Percentiles rank a stretch among this genome's conserved stretches.
phyloP scores from a whole-genome alignment of 37 sponge, comb jelly and placozoan species.

The Spongilla lacustris region DNA sequence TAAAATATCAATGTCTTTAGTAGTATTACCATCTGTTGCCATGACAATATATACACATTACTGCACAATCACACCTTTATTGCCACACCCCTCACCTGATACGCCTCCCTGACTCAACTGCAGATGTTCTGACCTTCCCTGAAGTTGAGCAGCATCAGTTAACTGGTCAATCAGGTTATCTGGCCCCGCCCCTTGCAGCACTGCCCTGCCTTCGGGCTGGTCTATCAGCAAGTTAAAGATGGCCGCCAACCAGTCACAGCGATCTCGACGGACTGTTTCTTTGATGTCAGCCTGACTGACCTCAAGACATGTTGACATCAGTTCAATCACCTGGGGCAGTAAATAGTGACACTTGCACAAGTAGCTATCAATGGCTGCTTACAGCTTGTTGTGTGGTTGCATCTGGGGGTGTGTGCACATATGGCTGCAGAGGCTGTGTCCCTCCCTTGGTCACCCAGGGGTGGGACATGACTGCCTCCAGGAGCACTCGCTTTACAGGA shows the following conservation, averaged over 20 bases:
- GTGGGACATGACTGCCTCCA: slow-evolving; percentile 87
- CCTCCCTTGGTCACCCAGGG: slow-evolving; percentile 97
- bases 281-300: slow-evolving; percentile 77
- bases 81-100: neutral
- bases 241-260: slow-evolving; percentile 97
- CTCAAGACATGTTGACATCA: slow-evolving; percentile 76
- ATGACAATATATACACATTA: neutral
- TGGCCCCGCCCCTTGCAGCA: slow-evolving; percentile 49
- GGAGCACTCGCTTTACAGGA: slow-evolving; percentile 48
- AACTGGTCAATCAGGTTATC: slow-evolving; percentile 47
- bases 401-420: slow-evolving; percentile 66
- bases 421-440: slow-evolving; percentile 77
- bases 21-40: neutral
- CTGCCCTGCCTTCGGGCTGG: slow-evolving; percentile 83
- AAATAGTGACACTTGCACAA: no score
- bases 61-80: neutral
- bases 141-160: slow-evolving; percentile 43
- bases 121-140: slow-evolving; percentile 41
- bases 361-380: slow-evolving; percentile 35
- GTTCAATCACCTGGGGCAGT: slow-evolving; percentile 71
- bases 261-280: slow-evolving; percentile 82
- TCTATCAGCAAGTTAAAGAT: slow-evolving; percentile 93
- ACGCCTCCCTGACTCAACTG: slow-evolving; percentile 20
- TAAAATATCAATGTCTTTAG: neutral
- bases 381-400: slow-evolving; percentile 57